Percentiles rank a stretch among this genome's conserved stretches.
Conservation (phyloP, 2,113 vertebrate genomes). For the Hippoglossus stenolepis region DNA sequence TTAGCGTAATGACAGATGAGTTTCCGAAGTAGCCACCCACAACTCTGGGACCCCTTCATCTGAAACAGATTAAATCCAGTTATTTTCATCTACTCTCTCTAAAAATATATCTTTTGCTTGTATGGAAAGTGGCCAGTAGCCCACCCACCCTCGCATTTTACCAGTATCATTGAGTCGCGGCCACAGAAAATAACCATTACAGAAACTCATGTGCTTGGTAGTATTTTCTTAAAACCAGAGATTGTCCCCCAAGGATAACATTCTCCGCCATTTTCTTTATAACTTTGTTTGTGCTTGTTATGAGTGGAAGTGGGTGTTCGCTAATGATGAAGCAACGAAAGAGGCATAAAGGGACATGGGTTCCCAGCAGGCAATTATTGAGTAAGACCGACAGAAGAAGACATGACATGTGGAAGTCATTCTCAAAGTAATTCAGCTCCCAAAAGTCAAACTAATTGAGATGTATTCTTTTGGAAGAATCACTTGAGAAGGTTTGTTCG, state of each 20-base stretch:
- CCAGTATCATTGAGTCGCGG: background rate
- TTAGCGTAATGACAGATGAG: constrained; percentile 20
- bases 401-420: background rate
- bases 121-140: constrained; percentile 5
- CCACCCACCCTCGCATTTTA: constrained; percentile 34
- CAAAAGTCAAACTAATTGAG: background rate
- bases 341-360: background rate
- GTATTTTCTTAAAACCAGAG: constrained; percentile 13
- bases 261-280: background rate
- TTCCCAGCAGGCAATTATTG: background rate
- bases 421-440: background rate
- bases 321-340: constrained; percentile 4
- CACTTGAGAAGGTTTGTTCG: too few species aligned
- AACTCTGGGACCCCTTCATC: background rate
- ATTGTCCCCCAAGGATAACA: constrained; percentile 17
- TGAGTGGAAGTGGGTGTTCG: constrained; percentile 5
- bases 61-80: constrained; percentile 29
- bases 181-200: background rate
- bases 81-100: constrained; percentile 17
- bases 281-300: constrained; percentile 15
- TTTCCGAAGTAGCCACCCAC: constrained; percentile 13
- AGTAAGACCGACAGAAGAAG: constrained; percentile 5
- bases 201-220: constrained; percentile 4
- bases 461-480: background rate
- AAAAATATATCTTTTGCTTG: constrained; percentile 27